Evolutionary conservation across 2,888 invertebrate species (phyloP).

Genomic region (Hartigia nigra): DNA sequence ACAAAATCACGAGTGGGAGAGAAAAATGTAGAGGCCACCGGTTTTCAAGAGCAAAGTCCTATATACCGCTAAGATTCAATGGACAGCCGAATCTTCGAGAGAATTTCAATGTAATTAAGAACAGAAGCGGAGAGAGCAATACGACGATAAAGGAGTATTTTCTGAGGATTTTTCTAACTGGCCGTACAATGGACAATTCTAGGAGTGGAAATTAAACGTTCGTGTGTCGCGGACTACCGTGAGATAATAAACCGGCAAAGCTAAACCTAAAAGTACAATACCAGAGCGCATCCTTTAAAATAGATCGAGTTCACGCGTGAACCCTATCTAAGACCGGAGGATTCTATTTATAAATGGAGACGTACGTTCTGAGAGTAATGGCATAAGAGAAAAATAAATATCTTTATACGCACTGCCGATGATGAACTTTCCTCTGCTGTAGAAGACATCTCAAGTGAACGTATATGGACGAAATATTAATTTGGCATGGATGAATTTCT

Average conservation of each 20-base stretch:
- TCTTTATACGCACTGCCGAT: not conserved
- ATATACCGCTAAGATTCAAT: not conserved
- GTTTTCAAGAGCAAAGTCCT: not conserved
- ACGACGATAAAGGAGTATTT: not conserved
- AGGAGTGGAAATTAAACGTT: not conserved
- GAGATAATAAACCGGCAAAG: not conserved
- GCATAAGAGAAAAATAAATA: not conserved
- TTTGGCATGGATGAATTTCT: not conserved
- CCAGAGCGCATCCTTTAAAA: slow-evolving; percentile 1
- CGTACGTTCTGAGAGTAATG: not conserved
- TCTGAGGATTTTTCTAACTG: not conserved
- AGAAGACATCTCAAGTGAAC: not conserved
- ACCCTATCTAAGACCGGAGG: not conserved
- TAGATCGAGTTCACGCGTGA: not conserved
- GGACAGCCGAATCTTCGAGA: not conserved
- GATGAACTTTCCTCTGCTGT: not conserved
- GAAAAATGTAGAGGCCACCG: not conserved
- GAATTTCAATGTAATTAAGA: not conserved
- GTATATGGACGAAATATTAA: not conserved
- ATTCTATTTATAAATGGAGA: slow-evolving; percentile 4
- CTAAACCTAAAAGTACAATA: not conserved
- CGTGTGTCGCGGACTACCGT: not conserved
- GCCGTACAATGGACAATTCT: not conserved
- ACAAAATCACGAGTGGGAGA: not conserved
- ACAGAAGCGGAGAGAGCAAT: no score